Evolutionary conservation across 2,888 invertebrate species (phyloP).

Genomic region (Meteorus cinctellus): DNA sequence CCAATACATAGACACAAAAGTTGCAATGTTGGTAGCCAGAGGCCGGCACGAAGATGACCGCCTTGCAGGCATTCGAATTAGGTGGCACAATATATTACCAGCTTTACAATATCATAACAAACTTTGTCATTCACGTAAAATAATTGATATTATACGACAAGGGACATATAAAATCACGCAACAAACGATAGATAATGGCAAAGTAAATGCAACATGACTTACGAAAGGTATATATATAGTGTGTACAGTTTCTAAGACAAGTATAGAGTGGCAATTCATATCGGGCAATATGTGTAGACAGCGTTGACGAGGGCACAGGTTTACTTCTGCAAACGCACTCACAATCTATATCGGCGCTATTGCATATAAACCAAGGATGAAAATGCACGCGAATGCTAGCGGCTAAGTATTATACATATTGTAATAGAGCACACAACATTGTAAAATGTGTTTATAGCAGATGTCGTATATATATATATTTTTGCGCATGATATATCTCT

Average conservation of each 20-base stretch:
- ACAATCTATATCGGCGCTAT: too few relatives aligned
- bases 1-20: slow-evolving; percentile 7
- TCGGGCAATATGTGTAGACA: neutral
- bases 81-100: neutral
- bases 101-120: neutral
- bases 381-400: neutral
- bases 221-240: slow-evolving; percentile 45
- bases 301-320: slow-evolving; percentile 14
- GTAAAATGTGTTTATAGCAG: slow-evolving; percentile 16
- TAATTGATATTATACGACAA: slow-evolving; percentile 50
- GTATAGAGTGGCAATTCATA: slow-evolving; percentile 17
- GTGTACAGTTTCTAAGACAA: neutral
- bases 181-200: slow-evolving; percentile 48
- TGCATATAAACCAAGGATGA: neutral
- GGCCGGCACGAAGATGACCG: slow-evolving; percentile 13
- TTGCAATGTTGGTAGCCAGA: neutral
- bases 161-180: slow-evolving; percentile 33
- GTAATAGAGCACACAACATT: slow-evolving; percentile 2
- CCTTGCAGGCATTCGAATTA: neutral
- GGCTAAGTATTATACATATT: slow-evolving; percentile 7
- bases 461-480: slow-evolving; percentile 14
- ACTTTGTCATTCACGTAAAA: slow-evolving; percentile 42
- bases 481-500: slow-evolving; percentile 17
- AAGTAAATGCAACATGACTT: slow-evolving; percentile 45
- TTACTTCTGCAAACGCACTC: slow-evolving; percentile 4